Evolutionary conservation across 2,113 vertebrate species (phyloP).

Genomic region (Indicator maculatus): DNA sequence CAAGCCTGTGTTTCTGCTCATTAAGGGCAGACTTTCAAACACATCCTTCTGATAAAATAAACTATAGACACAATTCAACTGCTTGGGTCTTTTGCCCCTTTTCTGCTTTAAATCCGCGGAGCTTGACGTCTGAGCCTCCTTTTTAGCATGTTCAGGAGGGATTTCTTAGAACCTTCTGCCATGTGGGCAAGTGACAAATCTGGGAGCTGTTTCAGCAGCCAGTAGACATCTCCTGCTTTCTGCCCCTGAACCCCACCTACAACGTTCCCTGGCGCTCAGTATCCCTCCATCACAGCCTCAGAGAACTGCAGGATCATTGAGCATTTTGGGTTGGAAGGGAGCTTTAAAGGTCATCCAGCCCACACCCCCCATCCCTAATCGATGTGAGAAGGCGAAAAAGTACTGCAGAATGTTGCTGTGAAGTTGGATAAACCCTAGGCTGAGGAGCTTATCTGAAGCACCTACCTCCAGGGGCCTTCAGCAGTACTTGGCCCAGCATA

Average conservation of each 20-base stretch:
- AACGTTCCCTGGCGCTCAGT: not conserved
- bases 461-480: not conserved
- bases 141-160: not conserved
- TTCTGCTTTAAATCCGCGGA: not conserved
- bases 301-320: too few species aligned
- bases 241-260: not conserved
- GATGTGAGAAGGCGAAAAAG: not conserved
- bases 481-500: not conserved
- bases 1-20: not conserved
- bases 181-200: not conserved
- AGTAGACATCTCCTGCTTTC: not conserved
- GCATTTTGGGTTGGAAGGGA: too few species aligned
- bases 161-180: not conserved
- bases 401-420: not conserved
- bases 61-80: not conserved
- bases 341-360: too few species aligned
- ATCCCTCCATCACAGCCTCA: not conserved
- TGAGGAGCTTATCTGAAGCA: not conserved
- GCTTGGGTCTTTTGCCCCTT: not conserved
- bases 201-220: not conserved
- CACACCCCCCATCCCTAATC: not conserved
- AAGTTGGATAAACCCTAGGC: not conserved
- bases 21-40: slow-evolving; percentile 27
- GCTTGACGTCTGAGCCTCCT: not conserved
- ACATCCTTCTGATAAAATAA: not conserved